Conservation (phyloP, 1,140 invertebrate species). For the roundworm (Caenorhabditis elegans) region DNA sequence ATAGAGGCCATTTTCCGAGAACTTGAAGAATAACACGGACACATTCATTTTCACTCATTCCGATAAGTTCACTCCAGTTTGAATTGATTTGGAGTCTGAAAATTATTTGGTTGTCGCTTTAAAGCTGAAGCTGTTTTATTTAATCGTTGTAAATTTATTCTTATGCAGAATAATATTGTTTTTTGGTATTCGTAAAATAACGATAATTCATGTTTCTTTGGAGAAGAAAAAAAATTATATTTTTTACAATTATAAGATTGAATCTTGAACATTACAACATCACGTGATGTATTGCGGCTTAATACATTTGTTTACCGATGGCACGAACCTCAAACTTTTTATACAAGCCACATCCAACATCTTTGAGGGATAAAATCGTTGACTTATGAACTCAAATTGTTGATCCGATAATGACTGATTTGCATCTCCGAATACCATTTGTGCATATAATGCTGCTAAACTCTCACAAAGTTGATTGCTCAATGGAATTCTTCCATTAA, state of each 20-base stretch:
- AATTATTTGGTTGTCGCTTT: too few species aligned
- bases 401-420: constrained; percentile 42
- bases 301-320: too few species aligned
- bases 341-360: constrained; percentile 55
- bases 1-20: constrained; percentile 56
- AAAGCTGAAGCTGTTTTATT: too few species aligned
- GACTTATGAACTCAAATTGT: constrained; percentile 40
- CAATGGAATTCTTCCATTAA: constrained; percentile 52
- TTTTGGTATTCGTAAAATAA: too few species aligned
- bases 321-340: constrained; percentile 32
- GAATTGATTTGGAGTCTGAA: constrained; percentile 20
- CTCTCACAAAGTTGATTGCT: constrained; percentile 56
- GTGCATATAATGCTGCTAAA: constrained; percentile 56
- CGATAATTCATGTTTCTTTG: too few species aligned
- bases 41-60: constrained; percentile 52
- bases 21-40: constrained; percentile 52
- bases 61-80: constrained; percentile 52
- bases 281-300: too few species aligned
- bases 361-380: constrained; percentile 52
- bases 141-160: too few species aligned
- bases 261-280: too few species aligned
- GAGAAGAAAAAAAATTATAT: too few species aligned
- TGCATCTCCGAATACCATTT: constrained; percentile 54
- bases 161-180: too few species aligned
- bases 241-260: too few species aligned